phyloP scores from a whole-genome alignment of 2,113 vertebrate species.

The Rhabdomys dilectus region DNA sequence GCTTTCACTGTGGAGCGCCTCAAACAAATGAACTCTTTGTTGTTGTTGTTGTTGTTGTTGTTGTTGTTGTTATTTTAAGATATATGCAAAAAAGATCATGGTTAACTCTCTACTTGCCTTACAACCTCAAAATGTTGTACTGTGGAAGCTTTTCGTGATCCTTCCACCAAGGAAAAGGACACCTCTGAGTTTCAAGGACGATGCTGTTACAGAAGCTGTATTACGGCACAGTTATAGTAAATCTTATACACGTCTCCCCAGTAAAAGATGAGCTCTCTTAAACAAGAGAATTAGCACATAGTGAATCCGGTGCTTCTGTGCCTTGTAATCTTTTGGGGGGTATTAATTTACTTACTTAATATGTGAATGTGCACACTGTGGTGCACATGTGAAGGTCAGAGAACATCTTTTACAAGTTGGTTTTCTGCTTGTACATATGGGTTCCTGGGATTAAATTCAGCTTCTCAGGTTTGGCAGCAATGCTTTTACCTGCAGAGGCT shows the following conservation, averaged over 20 bases:
- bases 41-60: background rate
- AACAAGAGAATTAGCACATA: background rate
- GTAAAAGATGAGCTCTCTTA: background rate
- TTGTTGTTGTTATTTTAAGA: background rate
- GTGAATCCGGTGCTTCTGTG: background rate
- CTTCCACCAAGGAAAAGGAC: conserved; percentile 38
- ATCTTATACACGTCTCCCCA: background rate
- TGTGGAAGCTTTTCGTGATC: conserved; percentile 17
- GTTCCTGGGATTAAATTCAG: background rate
- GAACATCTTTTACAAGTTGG: background rate
- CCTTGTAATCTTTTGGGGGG: background rate
- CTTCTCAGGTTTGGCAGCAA: background rate
- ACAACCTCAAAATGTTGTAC: background rate
- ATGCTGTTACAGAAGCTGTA: background rate
- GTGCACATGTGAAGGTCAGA: background rate
- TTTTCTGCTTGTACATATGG: background rate
- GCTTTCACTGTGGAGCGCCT: background rate
- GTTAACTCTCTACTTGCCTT: background rate
- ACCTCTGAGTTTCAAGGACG: conserved; percentile 34
- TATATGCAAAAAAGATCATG: conserved; percentile 37
- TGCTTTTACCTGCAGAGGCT: background rate
- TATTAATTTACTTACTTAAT: background rate
- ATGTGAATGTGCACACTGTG: background rate
- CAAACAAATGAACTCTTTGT: conserved; percentile 1
- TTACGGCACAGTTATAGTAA: background rate